phyloP scores from a whole-genome alignment of 2,113 vertebrate species.

The Nibea albiflora region DNA sequence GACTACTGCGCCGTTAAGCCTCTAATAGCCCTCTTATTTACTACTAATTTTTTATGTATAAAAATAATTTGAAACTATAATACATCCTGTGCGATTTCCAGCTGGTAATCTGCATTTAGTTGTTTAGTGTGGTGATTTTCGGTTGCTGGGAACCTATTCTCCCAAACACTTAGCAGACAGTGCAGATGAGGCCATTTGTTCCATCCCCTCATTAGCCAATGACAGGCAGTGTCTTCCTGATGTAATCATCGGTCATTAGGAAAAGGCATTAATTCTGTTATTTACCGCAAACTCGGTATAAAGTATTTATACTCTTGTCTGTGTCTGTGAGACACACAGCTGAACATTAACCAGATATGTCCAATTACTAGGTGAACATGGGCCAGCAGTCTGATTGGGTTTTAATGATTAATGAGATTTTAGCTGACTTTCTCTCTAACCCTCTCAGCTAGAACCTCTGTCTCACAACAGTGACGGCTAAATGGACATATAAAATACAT shows the following conservation, averaged over 20 bases:
- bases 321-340: slow-evolving; percentile 53
- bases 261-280: slow-evolving; percentile 75
- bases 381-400: slow-evolving; percentile 61
- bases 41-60: not conserved
- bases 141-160: slow-evolving; percentile 48
- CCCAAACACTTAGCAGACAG: slow-evolving; percentile 53
- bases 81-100: not conserved
- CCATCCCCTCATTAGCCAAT: slow-evolving; percentile 69
- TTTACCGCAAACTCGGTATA: slow-evolving; percentile 66
- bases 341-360: slow-evolving; percentile 71
- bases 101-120: slow-evolving; percentile 22
- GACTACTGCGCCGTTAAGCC: not conserved
- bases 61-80: slow-evolving; percentile 4
- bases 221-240: slow-evolving; percentile 73
- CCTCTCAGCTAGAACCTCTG: slow-evolving; percentile 25
- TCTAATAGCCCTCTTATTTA: not conserved
- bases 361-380: slow-evolving; percentile 61
- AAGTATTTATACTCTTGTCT: slow-evolving; percentile 66
- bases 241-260: slow-evolving; percentile 78
- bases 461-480: slow-evolving; percentile 15
- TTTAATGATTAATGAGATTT: slow-evolving; percentile 75
- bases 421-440: slow-evolving; percentile 35
- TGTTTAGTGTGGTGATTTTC: slow-evolving; percentile 34
- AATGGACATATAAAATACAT: slow-evolving; percentile 9
- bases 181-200: slow-evolving; percentile 61